A percentile compares a stretch with the other conserved stretches of the same genome.
Conservation (phyloP, 2,113 vertebrate genomes). For the Saguinus midas region DNA sequence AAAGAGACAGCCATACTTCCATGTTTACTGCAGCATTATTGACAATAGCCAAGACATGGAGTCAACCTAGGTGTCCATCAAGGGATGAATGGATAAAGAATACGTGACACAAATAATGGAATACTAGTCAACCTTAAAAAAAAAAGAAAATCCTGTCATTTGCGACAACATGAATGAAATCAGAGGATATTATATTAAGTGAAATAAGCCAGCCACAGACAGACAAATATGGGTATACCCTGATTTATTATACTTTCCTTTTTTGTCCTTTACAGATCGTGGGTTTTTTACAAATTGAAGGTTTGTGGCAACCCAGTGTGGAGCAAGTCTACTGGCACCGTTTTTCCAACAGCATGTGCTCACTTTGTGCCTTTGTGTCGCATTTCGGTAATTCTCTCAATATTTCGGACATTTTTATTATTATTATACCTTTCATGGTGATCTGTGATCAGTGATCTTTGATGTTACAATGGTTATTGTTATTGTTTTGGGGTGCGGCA, state of each 20-base stretch:
- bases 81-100: background rate
- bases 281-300: background rate
- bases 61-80: background rate
- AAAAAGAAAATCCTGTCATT: background rate
- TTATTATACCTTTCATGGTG: background rate
- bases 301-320: background rate
- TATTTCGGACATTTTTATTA: background rate
- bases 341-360: background rate
- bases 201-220: background rate
- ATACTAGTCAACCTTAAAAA: background rate
- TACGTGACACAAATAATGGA: background rate
- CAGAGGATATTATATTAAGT: background rate
- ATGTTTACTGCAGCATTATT: background rate
- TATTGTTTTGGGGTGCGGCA: background rate
- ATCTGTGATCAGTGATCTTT: background rate
- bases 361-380: background rate
- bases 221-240: background rate
- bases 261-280: background rate
- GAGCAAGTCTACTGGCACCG: background rate
- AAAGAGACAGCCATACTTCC: background rate
- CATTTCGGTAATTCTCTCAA: background rate
- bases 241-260: background rate
- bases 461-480: background rate
- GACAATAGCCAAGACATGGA: background rate
- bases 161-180: background rate